phyloP scores from a whole-genome alignment of 2,113 vertebrate genomes.

The Sardina pilchardus region DNA sequence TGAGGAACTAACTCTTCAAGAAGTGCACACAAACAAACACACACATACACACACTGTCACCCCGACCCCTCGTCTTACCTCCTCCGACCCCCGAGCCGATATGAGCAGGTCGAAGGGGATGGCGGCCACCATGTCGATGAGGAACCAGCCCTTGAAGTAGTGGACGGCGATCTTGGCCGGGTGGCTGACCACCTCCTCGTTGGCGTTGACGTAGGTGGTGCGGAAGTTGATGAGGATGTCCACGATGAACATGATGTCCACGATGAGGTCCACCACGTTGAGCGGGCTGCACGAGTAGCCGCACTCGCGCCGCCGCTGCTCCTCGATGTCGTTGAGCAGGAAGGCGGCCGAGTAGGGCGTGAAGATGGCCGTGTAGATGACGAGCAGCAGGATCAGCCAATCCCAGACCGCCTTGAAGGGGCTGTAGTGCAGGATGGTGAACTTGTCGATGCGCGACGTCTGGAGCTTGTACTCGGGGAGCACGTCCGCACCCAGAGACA shows the following conservation, averaged over 20 bases:
- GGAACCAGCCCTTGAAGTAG: conserved; percentile 99
- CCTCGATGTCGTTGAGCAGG: conserved; percentile 94
- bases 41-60: not conserved
- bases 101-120: conserved; percentile 99
- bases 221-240: conserved; percentile 99
- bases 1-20: conserved; percentile 82
- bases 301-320: conserved; percentile 87
- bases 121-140: conserved; percentile 99
- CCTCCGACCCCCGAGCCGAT: conserved; percentile 97
- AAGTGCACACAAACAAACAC: not conserved
- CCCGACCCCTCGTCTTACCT: conserved; percentile 76
- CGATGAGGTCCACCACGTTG: conserved; percentile 97
- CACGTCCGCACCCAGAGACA: conserved; percentile 95
- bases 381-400: conserved; percentile 95
- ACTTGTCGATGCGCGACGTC: conserved; percentile 91
- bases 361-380: conserved; percentile 98
- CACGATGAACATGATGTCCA: conserved; percentile 99
- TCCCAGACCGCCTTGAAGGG: conserved; percentile 99
- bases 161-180: conserved; percentile 97
- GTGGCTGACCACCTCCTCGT: conserved; percentile 98
- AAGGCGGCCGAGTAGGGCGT: conserved; percentile 98
- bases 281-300: conserved; percentile 97
- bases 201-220: conserved; percentile 96
- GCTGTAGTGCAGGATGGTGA: conserved; percentile 98
- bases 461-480: conserved; percentile 97